phyloP scores from a whole-genome alignment of 2,113 vertebrate species.

The Aramus guarauna region DNA sequence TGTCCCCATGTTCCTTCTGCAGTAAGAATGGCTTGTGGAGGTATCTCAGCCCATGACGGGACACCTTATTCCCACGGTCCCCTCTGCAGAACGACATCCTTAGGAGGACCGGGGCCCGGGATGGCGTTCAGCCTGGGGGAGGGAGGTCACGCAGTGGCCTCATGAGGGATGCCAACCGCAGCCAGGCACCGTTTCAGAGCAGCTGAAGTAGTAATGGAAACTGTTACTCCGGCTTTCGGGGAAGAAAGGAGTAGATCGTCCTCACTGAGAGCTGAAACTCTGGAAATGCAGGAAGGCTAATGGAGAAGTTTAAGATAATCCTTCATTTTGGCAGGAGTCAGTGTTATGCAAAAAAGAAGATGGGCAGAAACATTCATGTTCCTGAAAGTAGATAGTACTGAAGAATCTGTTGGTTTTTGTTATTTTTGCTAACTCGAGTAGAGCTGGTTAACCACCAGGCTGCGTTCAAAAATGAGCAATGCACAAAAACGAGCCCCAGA shows the following conservation, averaged over 20 bases:
- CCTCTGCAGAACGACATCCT: background rate
- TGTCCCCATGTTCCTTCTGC: background rate
- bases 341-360: background rate
- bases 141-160: accelerated
- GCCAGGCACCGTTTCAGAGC: background rate
- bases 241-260: background rate
- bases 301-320: background rate
- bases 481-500: background rate
- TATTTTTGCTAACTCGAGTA: background rate
- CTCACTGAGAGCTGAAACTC: background rate
- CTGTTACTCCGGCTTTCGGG: background rate
- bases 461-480: background rate
- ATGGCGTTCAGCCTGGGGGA: background rate
- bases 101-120: background rate
- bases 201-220: background rate
- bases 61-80: background rate
- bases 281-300: background rate
- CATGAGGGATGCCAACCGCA: accelerated
- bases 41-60: background rate
- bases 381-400: background rate
- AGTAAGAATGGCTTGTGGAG: background rate
- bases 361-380: background rate
- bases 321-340: background rate
- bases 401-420: background rate
- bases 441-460: background rate